phyloP scores from a whole-genome alignment of 2,797 vertebrate species.

The Lycodopsis pacificus region DNA sequence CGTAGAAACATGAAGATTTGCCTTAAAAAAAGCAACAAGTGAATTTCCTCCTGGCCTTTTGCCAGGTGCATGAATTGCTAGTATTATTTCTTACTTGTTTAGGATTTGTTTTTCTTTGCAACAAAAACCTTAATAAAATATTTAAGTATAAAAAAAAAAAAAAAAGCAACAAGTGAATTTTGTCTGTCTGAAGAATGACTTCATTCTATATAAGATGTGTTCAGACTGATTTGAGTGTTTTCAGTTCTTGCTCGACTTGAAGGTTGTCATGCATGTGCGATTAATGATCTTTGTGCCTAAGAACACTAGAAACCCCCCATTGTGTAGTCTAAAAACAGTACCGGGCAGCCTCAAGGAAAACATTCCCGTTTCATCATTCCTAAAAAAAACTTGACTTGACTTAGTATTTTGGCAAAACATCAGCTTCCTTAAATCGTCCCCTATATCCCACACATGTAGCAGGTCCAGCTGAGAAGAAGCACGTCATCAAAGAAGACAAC shows the following conservation, averaged over 20 bases:
- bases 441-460: conserved; percentile 2
- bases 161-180: not conserved
- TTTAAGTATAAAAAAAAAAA: no score
- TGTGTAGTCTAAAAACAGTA: conserved; percentile 14
- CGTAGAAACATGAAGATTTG: not conserved
- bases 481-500: not conserved
- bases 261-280: conserved; percentile 29
- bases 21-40: no score
- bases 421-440: conserved; percentile 2
- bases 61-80: no score
- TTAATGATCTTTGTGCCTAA: conserved; percentile 28
- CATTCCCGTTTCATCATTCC: conserved; percentile 2
- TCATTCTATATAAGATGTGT: not conserved
- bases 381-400: not conserved
- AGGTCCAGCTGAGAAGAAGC: conserved; percentile 5
- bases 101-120: no score
- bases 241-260: conserved; percentile 26
- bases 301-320: conserved; percentile 17
- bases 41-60: no score
- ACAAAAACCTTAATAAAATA: no score
- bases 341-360: not conserved
- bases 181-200: not conserved
- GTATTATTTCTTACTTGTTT: no score
- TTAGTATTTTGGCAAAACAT: conserved; percentile 1
- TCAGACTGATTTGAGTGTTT: conserved; percentile 9